A percentile compares a stretch with the other conserved stretches of the same genome.
Evolutionary conservation across 2,113 vertebrate genomes (phyloP).

Genomic region (Oncorhynchus masou): DNA sequence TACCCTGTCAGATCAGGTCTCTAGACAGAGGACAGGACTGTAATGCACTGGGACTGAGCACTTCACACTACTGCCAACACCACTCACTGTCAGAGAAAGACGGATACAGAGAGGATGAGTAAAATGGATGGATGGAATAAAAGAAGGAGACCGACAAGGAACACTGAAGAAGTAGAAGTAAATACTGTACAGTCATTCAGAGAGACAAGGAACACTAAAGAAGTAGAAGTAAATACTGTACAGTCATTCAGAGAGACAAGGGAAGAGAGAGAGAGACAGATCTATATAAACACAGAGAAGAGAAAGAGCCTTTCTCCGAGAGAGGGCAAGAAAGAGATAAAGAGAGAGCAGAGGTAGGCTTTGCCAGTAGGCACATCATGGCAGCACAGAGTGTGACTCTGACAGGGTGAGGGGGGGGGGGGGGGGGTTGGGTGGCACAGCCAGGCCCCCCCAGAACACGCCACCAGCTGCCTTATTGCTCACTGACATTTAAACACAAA

Average conservation of each 20-base stretch:
- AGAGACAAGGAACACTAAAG: neutral
- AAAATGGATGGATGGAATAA: too few relatives aligned
- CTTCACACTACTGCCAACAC: constrained; percentile 62
- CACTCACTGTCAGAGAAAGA: constrained; percentile 48
- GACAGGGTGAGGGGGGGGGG: constrained; percentile 65
- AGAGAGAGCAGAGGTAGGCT: constrained; percentile 55
- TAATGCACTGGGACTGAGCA: constrained; percentile 59
- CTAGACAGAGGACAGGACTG: constrained; percentile 45
- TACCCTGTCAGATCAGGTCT: constrained; percentile 56
- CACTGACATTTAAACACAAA: constrained; percentile 70
- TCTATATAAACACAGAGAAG: neutral
- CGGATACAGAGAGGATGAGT: constrained; percentile 6
- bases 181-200: too few relatives aligned
- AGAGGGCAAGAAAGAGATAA: constrained; percentile 31
- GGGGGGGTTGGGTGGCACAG: constrained; percentile 53
- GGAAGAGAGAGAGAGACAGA: neutral
- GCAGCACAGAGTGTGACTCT: constrained; percentile 71
- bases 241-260: neutral
- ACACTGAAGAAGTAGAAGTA: too few relatives aligned
- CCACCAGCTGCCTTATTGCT: constrained; percentile 75
- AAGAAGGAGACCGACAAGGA: too few relatives aligned
- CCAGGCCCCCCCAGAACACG: constrained; percentile 58
- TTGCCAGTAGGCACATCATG: constrained; percentile 78
- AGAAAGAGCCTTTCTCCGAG: constrained; percentile 26
- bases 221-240: too few relatives aligned